phyloP scores from a whole-genome alignment of 2,113 vertebrate species.

The Anoplopoma fimbria region DNA sequence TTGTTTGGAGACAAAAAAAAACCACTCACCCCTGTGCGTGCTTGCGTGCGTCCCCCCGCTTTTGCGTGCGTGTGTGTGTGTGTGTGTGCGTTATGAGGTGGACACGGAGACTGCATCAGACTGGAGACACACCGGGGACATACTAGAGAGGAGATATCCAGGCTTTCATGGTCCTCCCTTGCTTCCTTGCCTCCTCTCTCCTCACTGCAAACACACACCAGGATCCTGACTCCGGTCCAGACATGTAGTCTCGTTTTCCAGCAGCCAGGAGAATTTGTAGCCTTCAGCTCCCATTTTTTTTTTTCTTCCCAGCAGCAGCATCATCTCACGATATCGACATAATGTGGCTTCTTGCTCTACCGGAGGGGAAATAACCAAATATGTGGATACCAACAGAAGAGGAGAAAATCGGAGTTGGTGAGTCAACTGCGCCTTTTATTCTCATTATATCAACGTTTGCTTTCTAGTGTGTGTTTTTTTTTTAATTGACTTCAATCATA shows the following conservation, averaged over 20 bases:
- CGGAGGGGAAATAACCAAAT: conserved; percentile 79
- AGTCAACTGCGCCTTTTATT: conserved; percentile 72
- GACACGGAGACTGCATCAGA: conserved; percentile 82
- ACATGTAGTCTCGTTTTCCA: conserved; percentile 66
- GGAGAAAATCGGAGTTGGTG: conserved; percentile 96
- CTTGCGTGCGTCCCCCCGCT: conserved; percentile 6
- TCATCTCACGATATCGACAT: conserved; percentile 76
- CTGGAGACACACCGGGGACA: conserved; percentile 76
- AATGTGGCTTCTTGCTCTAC: conserved; percentile 73
- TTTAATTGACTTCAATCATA: conserved; percentile 37
- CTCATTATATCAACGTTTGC: conserved; percentile 6
- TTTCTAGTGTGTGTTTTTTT: background rate
- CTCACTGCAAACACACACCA: conserved; percentile 29
- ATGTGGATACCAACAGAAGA: conserved; percentile 96
- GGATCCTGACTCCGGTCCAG: conserved; percentile 57
- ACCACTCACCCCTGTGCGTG: conserved; percentile 37
- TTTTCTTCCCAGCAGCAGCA: conserved; percentile 54
- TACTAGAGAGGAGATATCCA: conserved; percentile 67
- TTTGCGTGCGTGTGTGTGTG: background rate
- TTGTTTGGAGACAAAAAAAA: conserved; percentile 38
- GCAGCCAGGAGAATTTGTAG: conserved; percentile 53
- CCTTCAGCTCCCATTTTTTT: conserved; percentile 50
- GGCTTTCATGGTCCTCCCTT: conserved; percentile 60
- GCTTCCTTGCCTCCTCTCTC: background rate
- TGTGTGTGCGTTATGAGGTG: conserved; percentile 70